phyloP scores from a whole-genome alignment of 2,113 vertebrate genomes.

The Bubalus kerabau region DNA sequence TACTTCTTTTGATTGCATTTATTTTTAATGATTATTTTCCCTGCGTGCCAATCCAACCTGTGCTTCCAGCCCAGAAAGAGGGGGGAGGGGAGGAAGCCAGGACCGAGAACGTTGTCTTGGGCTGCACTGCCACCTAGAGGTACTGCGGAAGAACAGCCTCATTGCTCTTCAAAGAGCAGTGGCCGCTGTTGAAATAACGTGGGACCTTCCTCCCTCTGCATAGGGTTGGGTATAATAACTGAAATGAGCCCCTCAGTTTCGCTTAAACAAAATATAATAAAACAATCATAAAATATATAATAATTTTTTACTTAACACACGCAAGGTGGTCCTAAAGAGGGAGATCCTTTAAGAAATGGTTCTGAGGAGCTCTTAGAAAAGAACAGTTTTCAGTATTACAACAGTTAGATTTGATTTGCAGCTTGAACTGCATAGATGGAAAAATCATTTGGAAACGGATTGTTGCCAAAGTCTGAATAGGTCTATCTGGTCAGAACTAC shows the following conservation, averaged over 20 bases:
- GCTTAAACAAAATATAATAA: background rate
- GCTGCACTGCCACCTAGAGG: conserved; percentile 80
- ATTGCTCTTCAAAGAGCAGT: background rate
- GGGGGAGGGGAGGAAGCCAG: background rate
- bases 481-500: background rate
- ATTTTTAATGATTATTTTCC: conserved; percentile 57
- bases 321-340: background rate
- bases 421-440: conserved; percentile 60
- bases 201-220: background rate
- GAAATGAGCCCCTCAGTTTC: background rate
- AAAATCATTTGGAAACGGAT: conserved; percentile 61
- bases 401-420: conserved; percentile 54
- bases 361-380: background rate
- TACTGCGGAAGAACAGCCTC: accelerated
- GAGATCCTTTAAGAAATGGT: background rate
- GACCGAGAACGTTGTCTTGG: background rate
- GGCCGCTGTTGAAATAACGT: background rate
- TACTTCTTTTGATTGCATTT: conserved; percentile 50
- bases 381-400: conserved; percentile 44
- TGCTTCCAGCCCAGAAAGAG: background rate
- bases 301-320: background rate
- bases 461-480: conserved; percentile 47
- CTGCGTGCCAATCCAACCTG: background rate
- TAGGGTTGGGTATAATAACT: background rate
- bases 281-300: background rate